Base-by-base conservation (phyloP, 2,797 vertebrate genomes). In the Percopsis omiscomaycus region DNA sequence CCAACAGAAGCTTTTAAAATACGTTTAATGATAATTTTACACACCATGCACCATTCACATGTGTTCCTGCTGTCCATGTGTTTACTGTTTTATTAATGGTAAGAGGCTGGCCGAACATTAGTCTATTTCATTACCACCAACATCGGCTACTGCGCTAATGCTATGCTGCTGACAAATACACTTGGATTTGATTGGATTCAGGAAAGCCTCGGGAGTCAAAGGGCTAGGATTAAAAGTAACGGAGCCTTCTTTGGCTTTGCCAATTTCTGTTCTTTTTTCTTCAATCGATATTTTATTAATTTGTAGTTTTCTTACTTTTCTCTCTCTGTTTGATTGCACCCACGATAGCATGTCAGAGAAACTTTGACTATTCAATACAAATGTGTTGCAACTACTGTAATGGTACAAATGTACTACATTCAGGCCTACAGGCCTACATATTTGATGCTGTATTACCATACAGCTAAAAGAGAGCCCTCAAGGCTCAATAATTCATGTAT, bases 371-470 rank as follows among this genome's bases (percentile, higher is more conserved):
- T 51, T 14, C 28, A 30, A 22, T 29, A 28, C 15, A 37, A 37
- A 8, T 37, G 32, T 37, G 32, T 8, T 37, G 5, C 5, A 37
- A 48, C 5, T 66, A 22, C 22, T 22, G 22, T 22, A 8, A 47
- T 13, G 12, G 27, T 54, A 54, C 11, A 13, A 28, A 54, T 54
- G 27, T 29, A 22, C 10, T 54, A 14, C 44, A 59, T 44, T 16
- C 30, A 12, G n/a, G 16, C 27, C 45, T 32, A 15, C 42, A 61
- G 55, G 42, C 28, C 55, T 4, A 16, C 48, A 6, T 22, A 61
- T 52, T 32, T 59, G 2, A 42, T 54, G 58, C 56, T 55, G 63
- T 27, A 58, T 48, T 62, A 45, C 46, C 42, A 69, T 13, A 32
- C 13, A 30, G 14, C 13, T 47, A 5, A 32, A 60, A 60, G 13